Conservation (phyloP, 2,888 invertebrate species). For the Arge pagana region DNA sequence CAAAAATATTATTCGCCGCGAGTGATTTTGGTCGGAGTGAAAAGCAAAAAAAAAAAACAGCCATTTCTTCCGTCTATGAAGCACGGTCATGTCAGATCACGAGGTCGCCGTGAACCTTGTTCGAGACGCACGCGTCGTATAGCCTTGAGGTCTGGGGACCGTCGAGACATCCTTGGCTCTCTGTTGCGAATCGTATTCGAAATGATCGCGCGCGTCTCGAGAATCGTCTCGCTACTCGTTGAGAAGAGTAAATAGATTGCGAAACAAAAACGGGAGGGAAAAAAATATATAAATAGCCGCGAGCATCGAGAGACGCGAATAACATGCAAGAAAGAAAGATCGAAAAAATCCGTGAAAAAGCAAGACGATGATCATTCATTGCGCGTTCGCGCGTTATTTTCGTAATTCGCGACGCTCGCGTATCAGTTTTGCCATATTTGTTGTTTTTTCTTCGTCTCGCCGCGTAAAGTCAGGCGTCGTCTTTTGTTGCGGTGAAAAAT, state of each 20-base stretch:
- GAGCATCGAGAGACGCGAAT: background rate
- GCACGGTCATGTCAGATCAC: slow-evolving; percentile 5
- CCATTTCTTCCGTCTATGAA: background rate
- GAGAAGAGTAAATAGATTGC: slow-evolving; percentile 1
- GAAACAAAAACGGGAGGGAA: background rate
- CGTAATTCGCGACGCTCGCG: too few species aligned
- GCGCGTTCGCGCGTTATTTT: too few species aligned
- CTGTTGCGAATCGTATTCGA: background rate
- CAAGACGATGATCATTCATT: too few species aligned
- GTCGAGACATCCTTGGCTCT: slow-evolving; percentile 15
- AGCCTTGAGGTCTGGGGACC: background rate
- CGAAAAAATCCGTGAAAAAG: background rate
- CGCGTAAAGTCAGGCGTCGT: too few species aligned
- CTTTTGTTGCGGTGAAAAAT: too few species aligned
- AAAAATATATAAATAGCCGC: background rate
- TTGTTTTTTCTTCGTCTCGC: too few species aligned
- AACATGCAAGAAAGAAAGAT: background rate
- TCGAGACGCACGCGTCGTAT: background rate
- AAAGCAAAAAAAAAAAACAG: too few species aligned
- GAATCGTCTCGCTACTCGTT: background rate
- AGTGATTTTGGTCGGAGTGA: too few species aligned
- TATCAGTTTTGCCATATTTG: too few species aligned
- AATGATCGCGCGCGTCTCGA: background rate
- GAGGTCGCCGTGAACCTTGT: too few species aligned
- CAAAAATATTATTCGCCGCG: too few species aligned